A percentile compares a stretch with the other conserved stretches of the same genome.
Evolutionary conservation across 2,888 invertebrate species (phyloP).

Genomic region (Brachylomia viminalis): DNA sequence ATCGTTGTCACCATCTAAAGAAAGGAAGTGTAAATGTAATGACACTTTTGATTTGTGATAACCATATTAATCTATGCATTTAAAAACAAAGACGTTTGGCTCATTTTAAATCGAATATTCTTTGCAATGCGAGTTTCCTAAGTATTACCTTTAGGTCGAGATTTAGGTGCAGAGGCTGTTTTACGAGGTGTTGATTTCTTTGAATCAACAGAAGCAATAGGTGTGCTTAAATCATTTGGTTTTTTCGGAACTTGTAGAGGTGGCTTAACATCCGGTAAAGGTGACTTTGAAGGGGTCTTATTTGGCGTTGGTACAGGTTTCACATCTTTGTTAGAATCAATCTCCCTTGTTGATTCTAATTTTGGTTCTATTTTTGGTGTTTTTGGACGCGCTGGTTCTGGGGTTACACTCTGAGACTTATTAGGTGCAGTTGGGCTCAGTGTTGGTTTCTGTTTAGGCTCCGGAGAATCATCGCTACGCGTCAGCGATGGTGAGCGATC

Average conservation of each 20-base stretch:
- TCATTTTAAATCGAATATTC: constrained; percentile 75
- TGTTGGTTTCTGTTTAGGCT: constrained; percentile 80
- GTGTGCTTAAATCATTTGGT: constrained; percentile 83
- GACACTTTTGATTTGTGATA: background rate
- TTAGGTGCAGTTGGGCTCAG: constrained; percentile 72
- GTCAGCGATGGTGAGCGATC: constrained; percentile 89
- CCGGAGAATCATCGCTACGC: constrained; percentile 88
- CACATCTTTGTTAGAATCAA: constrained; percentile 70
- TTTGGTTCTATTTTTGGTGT: constrained; percentile 82
- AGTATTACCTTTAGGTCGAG: constrained; percentile 86
- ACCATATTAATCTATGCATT: background rate
- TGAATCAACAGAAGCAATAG: constrained; percentile 75
- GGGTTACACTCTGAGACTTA: constrained; percentile 78
- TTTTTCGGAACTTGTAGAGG: constrained; percentile 79
- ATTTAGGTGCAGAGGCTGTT: constrained; percentile 84
- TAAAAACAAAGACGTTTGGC: constrained; percentile 70
- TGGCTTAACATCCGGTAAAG: constrained; percentile 77
- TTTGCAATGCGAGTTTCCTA: constrained; percentile 11
- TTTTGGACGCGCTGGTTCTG: constrained; percentile 84
- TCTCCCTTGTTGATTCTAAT: constrained; percentile 68
- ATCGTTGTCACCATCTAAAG: constrained; percentile 95
- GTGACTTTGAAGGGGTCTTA: constrained; percentile 80
- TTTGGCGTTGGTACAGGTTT: constrained; percentile 73
- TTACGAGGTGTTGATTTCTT: constrained; percentile 86
- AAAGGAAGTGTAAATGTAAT: constrained; percentile 51